Evolutionary conservation across 2,113 vertebrate genomes (phyloP), one percentile per base, ranked within the genome.

Genomic region (Lamprologus callipterus): DNA sequence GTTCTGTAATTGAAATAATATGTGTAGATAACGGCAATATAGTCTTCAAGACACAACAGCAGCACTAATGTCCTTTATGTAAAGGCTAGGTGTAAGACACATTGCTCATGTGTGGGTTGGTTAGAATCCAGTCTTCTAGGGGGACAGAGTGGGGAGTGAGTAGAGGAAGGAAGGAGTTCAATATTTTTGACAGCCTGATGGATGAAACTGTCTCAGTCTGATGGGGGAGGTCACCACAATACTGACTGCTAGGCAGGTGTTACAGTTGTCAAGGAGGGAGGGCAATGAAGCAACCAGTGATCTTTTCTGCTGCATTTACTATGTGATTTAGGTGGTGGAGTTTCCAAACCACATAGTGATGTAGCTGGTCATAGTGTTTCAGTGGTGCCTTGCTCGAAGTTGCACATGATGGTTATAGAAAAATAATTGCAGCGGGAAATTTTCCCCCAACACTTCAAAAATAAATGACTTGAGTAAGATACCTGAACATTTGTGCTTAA

Each of bases 191-290:
- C 37, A 40, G 37, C 37, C 37, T 40, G 37, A 40, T 40, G 37
- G 37, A 11, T 37, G 35, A 70, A 42, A 2, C 5, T 40, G n/a
- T 42, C 1, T 14, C 65, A 42, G 12, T 14, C 35, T 23, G 0
- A 40, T 42, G 8, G 13, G 1, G 37, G 37, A 42, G n/a, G 37
- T 70, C 12, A 6, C n/a, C 37, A 16, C 37, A 70, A 3, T 70
- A 42, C n/a, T 23, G 37, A 23, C 12, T 70, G 65, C 37, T 70
- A 9, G 37, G 65, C n/a, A 23, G 65, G 65, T 70, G 21, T 16
- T 70, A 14, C 13, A 16, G 13, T 26, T 70, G 37, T 70, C 0
- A 0, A 42, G 65, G n/a, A 16, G 13, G 37, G n/a, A 42, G 8
- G 37, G n/a, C 13, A 70, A 9, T 2, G 1, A 42, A 42, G 8